A percentile compares a stretch with the other conserved stretches of the same genome.
phyloP scores from a whole-genome alignment of 2,113 vertebrate genomes.

The Xyrauchen texanus region DNA sequence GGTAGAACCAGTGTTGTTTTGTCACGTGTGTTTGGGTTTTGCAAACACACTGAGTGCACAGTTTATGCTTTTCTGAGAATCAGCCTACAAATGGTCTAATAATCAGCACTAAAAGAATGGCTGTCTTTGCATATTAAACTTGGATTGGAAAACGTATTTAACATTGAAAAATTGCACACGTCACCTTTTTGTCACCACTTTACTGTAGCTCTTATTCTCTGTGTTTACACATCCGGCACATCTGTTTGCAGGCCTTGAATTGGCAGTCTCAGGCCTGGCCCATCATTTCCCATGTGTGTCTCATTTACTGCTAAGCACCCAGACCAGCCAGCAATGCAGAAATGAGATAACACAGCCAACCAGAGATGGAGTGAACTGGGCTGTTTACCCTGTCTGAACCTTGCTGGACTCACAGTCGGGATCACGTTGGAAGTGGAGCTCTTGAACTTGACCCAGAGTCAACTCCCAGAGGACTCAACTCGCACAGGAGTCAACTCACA shows the following conservation, averaged over 20 bases:
- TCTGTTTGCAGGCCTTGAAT: slow-evolving; percentile 1
- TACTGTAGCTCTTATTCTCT: neutral
- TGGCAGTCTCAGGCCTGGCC: neutral
- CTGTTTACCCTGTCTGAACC: slow-evolving; percentile 40
- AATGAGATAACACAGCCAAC: slow-evolving; percentile 17
- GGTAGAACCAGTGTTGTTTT: too few species aligned
- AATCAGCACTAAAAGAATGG: too few species aligned
- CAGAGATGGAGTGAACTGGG: neutral
- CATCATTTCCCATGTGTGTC: neutral
- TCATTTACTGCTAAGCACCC: slow-evolving; percentile 16
- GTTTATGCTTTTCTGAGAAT: too few species aligned
- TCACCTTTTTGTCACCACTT: too few species aligned
- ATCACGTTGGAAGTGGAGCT: slow-evolving; percentile 17
- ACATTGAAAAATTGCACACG: too few species aligned
- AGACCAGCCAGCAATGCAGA: neutral
- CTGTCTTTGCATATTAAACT: too few species aligned
- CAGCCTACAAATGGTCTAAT: too few species aligned
- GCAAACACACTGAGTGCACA: too few species aligned
- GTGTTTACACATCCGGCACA: neutral
- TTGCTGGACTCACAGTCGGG: slow-evolving; percentile 9
- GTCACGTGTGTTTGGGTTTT: too few species aligned
- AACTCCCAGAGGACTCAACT: neutral
- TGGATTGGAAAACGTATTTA: too few species aligned
- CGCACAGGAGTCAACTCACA: neutral
- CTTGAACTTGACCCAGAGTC: neutral